Conservation (phyloP, 64 coral and sea anemone species). For the Pocillopora verrucosa region DNA sequence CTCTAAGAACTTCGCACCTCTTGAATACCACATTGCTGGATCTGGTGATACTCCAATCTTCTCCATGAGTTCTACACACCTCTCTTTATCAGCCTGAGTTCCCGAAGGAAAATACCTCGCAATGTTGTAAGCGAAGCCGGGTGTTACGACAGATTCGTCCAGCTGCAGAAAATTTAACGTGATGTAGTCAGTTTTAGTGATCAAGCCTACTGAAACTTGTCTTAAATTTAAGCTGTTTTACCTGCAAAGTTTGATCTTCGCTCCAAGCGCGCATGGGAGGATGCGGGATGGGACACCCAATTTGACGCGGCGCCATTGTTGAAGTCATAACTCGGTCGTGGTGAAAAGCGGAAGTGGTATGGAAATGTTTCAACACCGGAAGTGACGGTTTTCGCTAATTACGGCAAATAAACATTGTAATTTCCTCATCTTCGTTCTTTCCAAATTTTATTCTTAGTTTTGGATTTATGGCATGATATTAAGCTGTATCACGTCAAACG, state of each 20-base stretch:
- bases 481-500: no score
- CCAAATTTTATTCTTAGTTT: background rate
- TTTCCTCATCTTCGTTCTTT: background rate
- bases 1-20: constrained; percentile 45
- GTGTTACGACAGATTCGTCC: constrained; percentile 55
- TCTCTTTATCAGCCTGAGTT: constrained; percentile 55
- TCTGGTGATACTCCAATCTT: constrained; percentile 77
- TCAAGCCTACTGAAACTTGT: background rate
- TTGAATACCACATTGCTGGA: constrained; percentile 74
- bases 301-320: constrained; percentile 81
- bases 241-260: constrained; percentile 50
- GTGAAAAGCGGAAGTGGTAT: background rate
- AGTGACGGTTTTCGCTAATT: background rate
- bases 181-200: background rate
- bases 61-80: constrained; percentile 75
- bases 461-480: background rate
- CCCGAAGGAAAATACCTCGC: constrained; percentile 73
- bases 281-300: constrained; percentile 43
- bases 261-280: constrained; percentile 68
- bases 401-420: background rate
- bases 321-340: constrained; percentile 72
- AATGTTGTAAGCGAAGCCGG: constrained; percentile 80
- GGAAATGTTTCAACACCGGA: background rate
- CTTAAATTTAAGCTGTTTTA: background rate
- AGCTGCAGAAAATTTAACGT: constrained; percentile 51